Evolutionary conservation across 1,140 invertebrate species (phyloP).

Genomic region (Tetragonula clypearis): DNA sequence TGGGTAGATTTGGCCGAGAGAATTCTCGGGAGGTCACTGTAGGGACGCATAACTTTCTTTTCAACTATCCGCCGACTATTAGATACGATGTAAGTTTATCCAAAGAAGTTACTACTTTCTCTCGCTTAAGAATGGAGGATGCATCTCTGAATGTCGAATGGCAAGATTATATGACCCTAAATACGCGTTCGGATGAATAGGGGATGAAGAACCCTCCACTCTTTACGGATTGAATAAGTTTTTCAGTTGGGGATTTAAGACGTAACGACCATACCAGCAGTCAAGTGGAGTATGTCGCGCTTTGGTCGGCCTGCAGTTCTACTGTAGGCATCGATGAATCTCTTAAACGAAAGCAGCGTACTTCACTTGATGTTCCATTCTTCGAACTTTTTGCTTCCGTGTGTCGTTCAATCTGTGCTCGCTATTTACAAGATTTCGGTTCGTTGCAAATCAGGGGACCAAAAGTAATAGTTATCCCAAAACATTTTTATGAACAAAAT

Average conservation of each 20-base stretch:
- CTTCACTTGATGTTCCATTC: not conserved
- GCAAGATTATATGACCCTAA: not conserved
- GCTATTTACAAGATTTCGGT: not conserved
- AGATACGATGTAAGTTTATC: not conserved
- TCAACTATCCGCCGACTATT: not conserved
- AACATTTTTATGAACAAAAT: not conserved
- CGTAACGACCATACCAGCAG: not conserved
- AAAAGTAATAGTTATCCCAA: not conserved
- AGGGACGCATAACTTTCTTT: not conserved
- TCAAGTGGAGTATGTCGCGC: not conserved
- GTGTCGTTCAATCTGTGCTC: not conserved
- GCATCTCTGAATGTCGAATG: not conserved
- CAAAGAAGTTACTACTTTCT: not conserved
- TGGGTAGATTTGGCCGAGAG: not conserved
- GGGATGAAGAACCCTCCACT: not conserved
- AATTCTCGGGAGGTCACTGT: not conserved
- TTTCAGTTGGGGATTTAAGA: not conserved
- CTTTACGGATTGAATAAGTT: not conserved
- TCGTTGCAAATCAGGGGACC: not conserved
- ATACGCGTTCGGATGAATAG: not conserved
- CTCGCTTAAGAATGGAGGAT: not conserved
- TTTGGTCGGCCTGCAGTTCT: not conserved
- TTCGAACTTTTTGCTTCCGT: not conserved
- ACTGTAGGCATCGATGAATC: not conserved
- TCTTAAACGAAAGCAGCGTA: not conserved